Evolutionary conservation across 2,888 invertebrate species (phyloP), one percentile per base, ranked within the genome.

Genomic region (Desoria tigrina): DNA sequence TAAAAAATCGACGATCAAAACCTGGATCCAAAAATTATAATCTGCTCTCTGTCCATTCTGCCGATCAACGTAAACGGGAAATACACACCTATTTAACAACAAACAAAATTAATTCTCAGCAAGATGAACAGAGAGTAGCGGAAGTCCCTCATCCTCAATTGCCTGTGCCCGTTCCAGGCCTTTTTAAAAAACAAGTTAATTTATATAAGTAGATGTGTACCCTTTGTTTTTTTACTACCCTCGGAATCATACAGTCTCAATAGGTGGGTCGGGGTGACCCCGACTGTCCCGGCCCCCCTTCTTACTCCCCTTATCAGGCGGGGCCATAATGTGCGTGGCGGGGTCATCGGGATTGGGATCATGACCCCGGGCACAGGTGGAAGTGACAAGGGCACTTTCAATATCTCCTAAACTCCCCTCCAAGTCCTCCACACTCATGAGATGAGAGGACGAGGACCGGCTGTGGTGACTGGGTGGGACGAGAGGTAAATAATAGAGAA

Each of bases 401-500:
- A 51, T 51, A 3, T 51, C 62, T 55, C 63, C 63, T 11, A 24
- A 3, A 21, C 26, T 51, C 37, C 37, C 55, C 16, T 51, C 51
- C 23, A 24, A 21, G 23, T 51, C 51, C 23, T 51, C 51, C 60
- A 59, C 56, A 57, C 59, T 9, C 58, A 57, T 42, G 26, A 56
- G 51, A 45, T 63, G 57, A 53, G 57, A 53, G 54, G 53, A 21
- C 16, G 51, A 21, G 21, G 28, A 11, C 24, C 32, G 23, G 37
- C 45, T 42, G 72, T 69, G 69, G 61, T 73, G 66, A 53, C 72
- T 65, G 58, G 75, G 75, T 51, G 75, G 75, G 53, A 75, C 75
- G 65, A 75, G 66, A 37, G 90, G 90, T 81, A 90, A 85, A 81
- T 90, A 90, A 81, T 90, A 90, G 80, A 89, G 88, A 78, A 90